phyloP scores from a whole-genome alignment of 2,797 vertebrate genomes.

The Mormyrus hasselquistii region DNA sequence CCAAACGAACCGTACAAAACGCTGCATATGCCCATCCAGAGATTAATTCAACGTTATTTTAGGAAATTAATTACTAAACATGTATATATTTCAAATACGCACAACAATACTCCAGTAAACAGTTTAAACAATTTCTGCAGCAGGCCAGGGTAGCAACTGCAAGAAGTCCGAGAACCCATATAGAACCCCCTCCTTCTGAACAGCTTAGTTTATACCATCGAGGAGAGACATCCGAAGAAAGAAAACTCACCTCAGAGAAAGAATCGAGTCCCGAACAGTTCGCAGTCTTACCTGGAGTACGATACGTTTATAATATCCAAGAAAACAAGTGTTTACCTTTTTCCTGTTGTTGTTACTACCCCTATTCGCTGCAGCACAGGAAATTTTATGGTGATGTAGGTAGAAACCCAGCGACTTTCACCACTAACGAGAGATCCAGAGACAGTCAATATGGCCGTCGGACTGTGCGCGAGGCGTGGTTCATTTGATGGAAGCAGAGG shows the following conservation, averaged over 20 bases:
- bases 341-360: not conserved
- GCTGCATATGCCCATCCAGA: not conserved
- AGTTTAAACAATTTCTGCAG: not conserved
- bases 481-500: slow-evolving; percentile 18
- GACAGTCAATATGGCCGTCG: slow-evolving; percentile 37
- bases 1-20: not conserved
- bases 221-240: slow-evolving; percentile 15
- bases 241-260: slow-evolving; percentile 26
- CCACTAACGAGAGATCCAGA: slow-evolving; percentile 13
- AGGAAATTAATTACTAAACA: not conserved
- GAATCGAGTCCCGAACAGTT: not conserved
- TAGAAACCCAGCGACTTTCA: slow-evolving; percentile 14
- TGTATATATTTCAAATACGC: not conserved
- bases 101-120: not conserved
- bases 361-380: not conserved
- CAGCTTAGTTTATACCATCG: slow-evolving; percentile 16
- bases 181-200: slow-evolving; percentile 17
- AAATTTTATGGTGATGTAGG: slow-evolving; percentile 8
- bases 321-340: not conserved
- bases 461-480: slow-evolving; percentile 30
- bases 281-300: not conserved
- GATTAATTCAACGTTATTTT: not conserved
- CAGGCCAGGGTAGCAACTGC: not conserved
- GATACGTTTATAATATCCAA: not conserved
- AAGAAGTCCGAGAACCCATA: slow-evolving; percentile 4